These are phyloP conservation scores for Theristicus caerulescens DNA, from an alignment of 2,113 vertebrate genomes.

Conservation along the genomic window DNA sequence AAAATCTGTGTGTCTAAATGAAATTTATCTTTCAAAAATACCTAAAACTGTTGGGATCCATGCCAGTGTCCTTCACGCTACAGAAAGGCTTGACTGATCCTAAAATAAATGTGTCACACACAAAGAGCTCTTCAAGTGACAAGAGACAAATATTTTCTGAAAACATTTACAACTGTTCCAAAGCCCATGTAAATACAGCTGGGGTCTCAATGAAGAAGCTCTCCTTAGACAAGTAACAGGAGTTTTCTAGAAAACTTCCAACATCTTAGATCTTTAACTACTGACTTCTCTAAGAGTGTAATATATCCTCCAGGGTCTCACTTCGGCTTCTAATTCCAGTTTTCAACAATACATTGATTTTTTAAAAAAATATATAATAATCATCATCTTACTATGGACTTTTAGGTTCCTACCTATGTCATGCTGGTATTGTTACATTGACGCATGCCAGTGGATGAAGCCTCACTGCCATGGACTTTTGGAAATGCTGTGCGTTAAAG, in stretches of 20 bases:
- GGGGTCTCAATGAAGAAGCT: neutral
- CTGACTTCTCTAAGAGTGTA: neutral
- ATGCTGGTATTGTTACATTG: rapidly evolving
- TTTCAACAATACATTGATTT: neutral
- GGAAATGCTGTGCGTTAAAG: neutral
- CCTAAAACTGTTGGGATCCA: neutral
- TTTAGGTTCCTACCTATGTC: neutral
- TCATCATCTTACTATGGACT: neutral
- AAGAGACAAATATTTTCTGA: neutral
- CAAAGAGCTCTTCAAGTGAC: neutral
- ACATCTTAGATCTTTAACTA: neutral
- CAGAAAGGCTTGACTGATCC: neutral
- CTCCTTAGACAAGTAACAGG: neutral
- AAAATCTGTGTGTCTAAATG: neutral
- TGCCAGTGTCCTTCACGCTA: neutral
- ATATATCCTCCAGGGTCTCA: neutral
- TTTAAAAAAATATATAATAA: neutral
- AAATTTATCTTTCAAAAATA: neutral
- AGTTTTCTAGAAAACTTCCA: neutral
- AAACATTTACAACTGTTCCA: neutral
- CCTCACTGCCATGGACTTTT: neutral
- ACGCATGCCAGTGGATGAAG: neutral
- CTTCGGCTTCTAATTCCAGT: neutral
- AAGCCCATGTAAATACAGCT: neutral
- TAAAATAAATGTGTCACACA: neutral